phyloP scores from a whole-genome alignment of 1,140 invertebrate species.

The Trachymyrmex septentrionalis region DNA sequence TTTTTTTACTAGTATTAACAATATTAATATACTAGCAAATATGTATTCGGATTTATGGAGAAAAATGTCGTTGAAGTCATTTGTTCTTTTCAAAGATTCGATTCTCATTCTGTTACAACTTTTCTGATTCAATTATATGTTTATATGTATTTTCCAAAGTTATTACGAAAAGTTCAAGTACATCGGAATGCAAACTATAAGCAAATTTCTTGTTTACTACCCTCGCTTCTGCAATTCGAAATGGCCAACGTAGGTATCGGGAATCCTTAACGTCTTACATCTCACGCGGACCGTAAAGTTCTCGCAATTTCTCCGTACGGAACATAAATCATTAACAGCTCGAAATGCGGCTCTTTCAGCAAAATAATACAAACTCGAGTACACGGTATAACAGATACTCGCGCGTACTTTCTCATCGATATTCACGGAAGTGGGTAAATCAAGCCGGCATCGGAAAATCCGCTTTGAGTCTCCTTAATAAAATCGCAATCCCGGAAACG shows the following conservation, averaged over 20 bases:
- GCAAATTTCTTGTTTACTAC: slow-evolving; percentile 23
- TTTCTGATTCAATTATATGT: slow-evolving; percentile 3
- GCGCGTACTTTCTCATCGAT: slow-evolving; percentile 51
- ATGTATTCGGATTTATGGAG: background rate
- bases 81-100: background rate
- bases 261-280: slow-evolving; percentile 22
- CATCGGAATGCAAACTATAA: slow-evolving; percentile 10
- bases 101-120: background rate
- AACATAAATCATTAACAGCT: slow-evolving; percentile 55
- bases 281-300: slow-evolving; percentile 40
- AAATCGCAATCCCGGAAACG: slow-evolving; percentile 75
- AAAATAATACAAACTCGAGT: slow-evolving; percentile 45
- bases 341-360: slow-evolving; percentile 46
- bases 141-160: slow-evolving; percentile 20
- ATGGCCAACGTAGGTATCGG: slow-evolving; percentile 45
- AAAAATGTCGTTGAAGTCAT: background rate
- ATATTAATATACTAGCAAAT: background rate
- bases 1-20: background rate
- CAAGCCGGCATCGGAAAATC: slow-evolving; percentile 55
- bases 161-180: background rate
- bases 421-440: slow-evolving; percentile 60
- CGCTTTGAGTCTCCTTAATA: slow-evolving; percentile 73
- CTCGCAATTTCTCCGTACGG: slow-evolving; percentile 37
- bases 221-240: slow-evolving; percentile 27
- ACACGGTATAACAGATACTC: slow-evolving; percentile 18